These are phyloP conservation scores for Delphinapterus leucas DNA, from an alignment of 2,113 vertebrate genomes.

Conservation along the genomic window DNA sequence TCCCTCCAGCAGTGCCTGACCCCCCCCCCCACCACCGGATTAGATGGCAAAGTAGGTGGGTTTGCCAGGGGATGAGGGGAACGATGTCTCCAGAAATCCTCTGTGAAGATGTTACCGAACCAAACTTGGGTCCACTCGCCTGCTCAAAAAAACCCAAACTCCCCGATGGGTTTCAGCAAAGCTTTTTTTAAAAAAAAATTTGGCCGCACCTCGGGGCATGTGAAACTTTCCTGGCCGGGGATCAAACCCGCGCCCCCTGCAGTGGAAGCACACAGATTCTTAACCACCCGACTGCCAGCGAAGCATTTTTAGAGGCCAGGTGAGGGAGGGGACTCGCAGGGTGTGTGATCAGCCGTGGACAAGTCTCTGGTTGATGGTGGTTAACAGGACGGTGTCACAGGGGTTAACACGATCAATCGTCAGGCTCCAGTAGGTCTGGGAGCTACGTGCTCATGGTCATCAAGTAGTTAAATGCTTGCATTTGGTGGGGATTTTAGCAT, in stretches of 20 bases:
- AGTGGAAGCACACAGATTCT: too few relatives aligned
- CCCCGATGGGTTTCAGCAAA: background rate
- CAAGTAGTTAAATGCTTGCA: background rate
- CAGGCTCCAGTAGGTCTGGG: too few relatives aligned
- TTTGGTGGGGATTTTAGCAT: background rate
- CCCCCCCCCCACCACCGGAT: background rate
- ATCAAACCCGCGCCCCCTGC: too few relatives aligned
- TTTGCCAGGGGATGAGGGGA: background rate
- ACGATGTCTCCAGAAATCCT: background rate
- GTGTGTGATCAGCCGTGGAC: background rate
- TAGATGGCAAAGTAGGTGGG: background rate
- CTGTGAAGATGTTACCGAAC: background rate
- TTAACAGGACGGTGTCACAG: too few relatives aligned
- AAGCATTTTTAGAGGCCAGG: background rate
- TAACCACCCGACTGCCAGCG: too few relatives aligned
- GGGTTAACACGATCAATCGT: background rate
- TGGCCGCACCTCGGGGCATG: too few relatives aligned
- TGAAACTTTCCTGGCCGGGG: too few relatives aligned
- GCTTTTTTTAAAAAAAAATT: too few relatives aligned
- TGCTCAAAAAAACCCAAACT: background rate
- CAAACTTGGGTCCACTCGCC: background rate
- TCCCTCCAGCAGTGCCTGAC: background rate
- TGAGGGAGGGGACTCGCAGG: too few relatives aligned
- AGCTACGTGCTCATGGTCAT: background rate
- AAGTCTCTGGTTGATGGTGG: background rate